phyloP scores from a whole-genome alignment of 1,140 invertebrate genomes.

The Saccostrea glomerata region DNA sequence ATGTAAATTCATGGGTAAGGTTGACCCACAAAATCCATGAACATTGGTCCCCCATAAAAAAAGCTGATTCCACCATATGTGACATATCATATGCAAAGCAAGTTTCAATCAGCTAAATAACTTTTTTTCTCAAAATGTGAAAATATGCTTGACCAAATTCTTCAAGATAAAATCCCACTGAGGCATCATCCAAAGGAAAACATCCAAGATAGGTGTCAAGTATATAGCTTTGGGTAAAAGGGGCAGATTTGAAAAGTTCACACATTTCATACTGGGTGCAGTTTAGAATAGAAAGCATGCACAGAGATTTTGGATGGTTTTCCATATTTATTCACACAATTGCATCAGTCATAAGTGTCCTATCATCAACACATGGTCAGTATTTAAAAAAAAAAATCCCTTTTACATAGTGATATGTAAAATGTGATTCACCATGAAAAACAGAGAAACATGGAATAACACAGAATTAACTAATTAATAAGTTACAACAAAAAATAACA shows the following conservation, averaged over 20 bases:
- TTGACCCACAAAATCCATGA: no score
- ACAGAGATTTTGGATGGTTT: not conserved
- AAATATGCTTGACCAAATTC: not conserved
- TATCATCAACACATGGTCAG: conserved; percentile 23
- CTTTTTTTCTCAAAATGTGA: not conserved
- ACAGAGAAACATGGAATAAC: not conserved
- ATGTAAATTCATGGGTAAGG: no score
- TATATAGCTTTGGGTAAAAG: not conserved
- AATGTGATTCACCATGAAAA: conserved; percentile 27
- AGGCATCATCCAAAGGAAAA: not conserved
- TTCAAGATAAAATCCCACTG: not conserved
- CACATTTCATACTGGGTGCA: not conserved
- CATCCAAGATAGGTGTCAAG: not conserved
- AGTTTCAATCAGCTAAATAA: not conserved
- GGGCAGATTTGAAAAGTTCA: not conserved
- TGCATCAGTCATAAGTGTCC: conserved; percentile 4
- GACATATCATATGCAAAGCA: not conserved
- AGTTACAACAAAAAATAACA: conserved; percentile 20
- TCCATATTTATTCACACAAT: conserved; percentile 24
- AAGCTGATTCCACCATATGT: no score
- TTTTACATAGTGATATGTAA: conserved; percentile 29
- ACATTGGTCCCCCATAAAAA: no score
- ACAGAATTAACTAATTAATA: not conserved
- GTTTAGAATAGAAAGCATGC: conserved; percentile 5
- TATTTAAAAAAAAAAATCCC: not conserved